Base-by-base conservation (phyloP, 2,797 vertebrate species). In the Enteromius treurensis region DNA sequence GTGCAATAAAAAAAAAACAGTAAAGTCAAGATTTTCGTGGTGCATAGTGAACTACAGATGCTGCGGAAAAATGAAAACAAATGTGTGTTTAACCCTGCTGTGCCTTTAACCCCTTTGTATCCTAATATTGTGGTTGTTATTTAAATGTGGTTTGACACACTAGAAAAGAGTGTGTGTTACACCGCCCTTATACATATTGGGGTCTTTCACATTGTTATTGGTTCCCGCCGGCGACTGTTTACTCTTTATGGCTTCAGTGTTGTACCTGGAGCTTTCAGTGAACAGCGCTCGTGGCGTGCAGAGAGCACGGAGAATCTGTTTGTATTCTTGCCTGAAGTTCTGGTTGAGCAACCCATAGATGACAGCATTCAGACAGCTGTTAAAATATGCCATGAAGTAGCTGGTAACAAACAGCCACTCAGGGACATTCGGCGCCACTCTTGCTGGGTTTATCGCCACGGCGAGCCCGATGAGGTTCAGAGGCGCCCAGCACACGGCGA, bases 311-410 rank as follows among this genome's bases (percentile, higher is more conserved):
- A 88, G 65, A 74, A 87, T 87, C 67, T 58, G 84, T 60, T 88
- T 87, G 80, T 88, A 88, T 53, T 88, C 88, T 2, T 85, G 82
- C 3, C 86, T 83, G 62, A 88, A 88, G 76, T 88, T 88, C 73
- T 87, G 88, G 67, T 88, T 88, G 17, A 88, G 84, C 2, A 88
- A 51, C 11, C 88, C 88, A 0, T 87, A 88, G 21, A 88, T 76
- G 0, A 82, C 86, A 6, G 88, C 88, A 32, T 88, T 88, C 40
- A 88, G 80, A 42, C 88, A 88, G 82, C 88, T 88, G 82, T 88
- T 88, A 60, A 88, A 88, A 34, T 88, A 87, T 0, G 86, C 86
- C 86, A 87, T 86, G 71, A 88, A 88, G 78, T 88, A 88, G 79
- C 87, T 88, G 69, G 67, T 82, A 29, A 88, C 67, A 29, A 83